Conservation (phyloP, 2,888 invertebrate species). For the Anarsia innoxiella region DNA sequence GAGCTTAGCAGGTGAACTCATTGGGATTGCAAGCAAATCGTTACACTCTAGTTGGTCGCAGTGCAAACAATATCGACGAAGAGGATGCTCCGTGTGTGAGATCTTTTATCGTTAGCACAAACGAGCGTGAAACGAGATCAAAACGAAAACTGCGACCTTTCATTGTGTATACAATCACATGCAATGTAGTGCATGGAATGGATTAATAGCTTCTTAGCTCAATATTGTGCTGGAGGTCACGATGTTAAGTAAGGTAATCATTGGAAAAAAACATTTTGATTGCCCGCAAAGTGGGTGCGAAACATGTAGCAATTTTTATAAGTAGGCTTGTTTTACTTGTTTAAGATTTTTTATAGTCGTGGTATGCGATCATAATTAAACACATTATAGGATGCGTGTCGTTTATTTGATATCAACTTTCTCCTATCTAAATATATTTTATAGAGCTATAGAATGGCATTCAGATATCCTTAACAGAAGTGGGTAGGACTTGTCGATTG, state of each 20-base stretch:
- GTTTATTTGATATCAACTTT: too few species aligned
- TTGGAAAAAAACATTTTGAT: background rate
- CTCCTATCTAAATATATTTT: too few species aligned
- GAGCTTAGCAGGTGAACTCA: too few species aligned
- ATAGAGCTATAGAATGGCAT: too few species aligned
- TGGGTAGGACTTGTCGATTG: too few species aligned
- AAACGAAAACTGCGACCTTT: constrained; percentile 30
- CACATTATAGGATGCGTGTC: background rate
- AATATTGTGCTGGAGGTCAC: constrained; percentile 6
- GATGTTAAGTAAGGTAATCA: constrained; percentile 7
- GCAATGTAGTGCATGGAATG: constrained; percentile 24
- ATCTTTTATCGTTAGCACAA: constrained; percentile 17
- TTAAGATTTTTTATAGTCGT: background rate
- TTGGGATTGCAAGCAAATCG: constrained; percentile 10
- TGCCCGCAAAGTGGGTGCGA: constrained; percentile 3
- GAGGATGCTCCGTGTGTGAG: constrained; percentile 15
- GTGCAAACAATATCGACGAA: constrained; percentile 10
- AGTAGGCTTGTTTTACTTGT: background rate
- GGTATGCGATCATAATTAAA: background rate
- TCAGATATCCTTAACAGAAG: too few species aligned
- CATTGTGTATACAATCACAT: constrained; percentile 30
- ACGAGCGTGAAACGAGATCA: constrained; percentile 35
- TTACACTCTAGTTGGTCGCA: constrained; percentile 11
- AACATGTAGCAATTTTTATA: background rate
- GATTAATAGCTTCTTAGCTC: constrained; percentile 9